Evolutionary conservation across 2,113 vertebrate species (phyloP), one percentile per base, ranked within the genome.

Genomic region (Rynchops niger): DNA sequence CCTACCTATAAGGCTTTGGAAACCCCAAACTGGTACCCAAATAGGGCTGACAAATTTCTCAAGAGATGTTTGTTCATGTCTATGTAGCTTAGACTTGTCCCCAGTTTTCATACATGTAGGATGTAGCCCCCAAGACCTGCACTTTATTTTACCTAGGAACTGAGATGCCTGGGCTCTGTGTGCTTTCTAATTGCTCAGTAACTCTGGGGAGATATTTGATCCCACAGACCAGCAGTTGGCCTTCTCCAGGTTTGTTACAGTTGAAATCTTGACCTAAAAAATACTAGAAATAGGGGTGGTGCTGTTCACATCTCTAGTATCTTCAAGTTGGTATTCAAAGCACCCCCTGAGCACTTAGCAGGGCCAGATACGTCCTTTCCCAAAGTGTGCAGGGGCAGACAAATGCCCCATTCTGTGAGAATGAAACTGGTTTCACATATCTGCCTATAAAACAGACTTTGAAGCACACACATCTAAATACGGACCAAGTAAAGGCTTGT

Each of bases 271-370:
- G 59, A 55, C n/a, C 36, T 27, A 50, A 70, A 25, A 66, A 43
- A 20, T 23, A 5, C 20, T 43, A 45, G 52, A 82, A 86, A 50
- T 61, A 23, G 5, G 38, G 11, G 30, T 14, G 40, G 21, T 34
- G 53, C 36, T 53, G 66, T 27, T 66, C 53, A 34, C 55, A 61
- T 15, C 62, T 53, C 85, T 30, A 47, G 34, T 66, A 82, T 30
- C 43, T 53, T 47, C 74, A 76, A 63, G 20, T 0, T 3, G 5
- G 19, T 7, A 7, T 38, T 55, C 26, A 67, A 50, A 21, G 5
- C 66, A 53, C 6, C 13, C 38, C 42, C 15, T 2, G 4, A 52
- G 15, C 26, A 22, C 12, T 38, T 8, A 23, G n/a, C 0, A 0
- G 11, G 50, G 86, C 9, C 42, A 94, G 42, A 32, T 2, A 45